A percentile compares a stretch with the other conserved stretches of the same genome.
Evolutionary conservation across 53 echinoderm and acorn worm genomes (phyloP).

Genomic region (Paracentrotus lividus): DNA sequence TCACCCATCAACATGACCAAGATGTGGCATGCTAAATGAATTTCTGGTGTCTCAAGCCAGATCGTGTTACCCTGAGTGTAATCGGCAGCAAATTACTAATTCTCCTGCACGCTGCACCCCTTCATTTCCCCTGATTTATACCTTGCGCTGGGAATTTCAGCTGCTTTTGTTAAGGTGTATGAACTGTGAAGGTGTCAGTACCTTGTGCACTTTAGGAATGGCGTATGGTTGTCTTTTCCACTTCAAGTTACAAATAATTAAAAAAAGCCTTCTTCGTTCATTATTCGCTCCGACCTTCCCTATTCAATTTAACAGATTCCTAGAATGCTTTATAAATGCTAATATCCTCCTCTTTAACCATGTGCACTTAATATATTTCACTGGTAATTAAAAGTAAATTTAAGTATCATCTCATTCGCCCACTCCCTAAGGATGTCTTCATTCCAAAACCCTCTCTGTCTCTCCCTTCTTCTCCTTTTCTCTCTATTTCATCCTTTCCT

Average conservation of each 20-base stretch:
- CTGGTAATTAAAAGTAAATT: too few relatives aligned
- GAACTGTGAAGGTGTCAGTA: background rate
- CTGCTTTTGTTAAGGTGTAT: background rate
- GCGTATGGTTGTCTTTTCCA: background rate
- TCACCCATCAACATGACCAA: background rate
- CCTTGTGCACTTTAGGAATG: background rate
- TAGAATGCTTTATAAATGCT: background rate
- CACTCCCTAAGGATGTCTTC: background rate
- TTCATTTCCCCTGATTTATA: conserved; percentile 28
- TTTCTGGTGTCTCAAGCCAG: conserved; percentile 28
- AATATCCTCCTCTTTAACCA: too few relatives aligned
- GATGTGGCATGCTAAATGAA: conserved; percentile 42
- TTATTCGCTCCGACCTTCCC: background rate
- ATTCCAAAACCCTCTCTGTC: background rate
- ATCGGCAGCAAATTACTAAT: conserved; percentile 9
- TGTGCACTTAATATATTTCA: too few relatives aligned
- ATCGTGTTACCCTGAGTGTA: conserved; percentile 8
- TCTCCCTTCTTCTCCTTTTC: background rate
- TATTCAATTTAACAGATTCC: background rate
- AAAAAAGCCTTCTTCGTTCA: background rate
- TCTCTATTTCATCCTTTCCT: background rate
- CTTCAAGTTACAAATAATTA: background rate
- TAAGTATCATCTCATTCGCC: too few relatives aligned
- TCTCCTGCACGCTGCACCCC: conserved; percentile 10
- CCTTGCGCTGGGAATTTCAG: background rate